Evolutionary conservation across 2,888 invertebrate species (phyloP).

Genomic region (Andrena flavipes): DNA sequence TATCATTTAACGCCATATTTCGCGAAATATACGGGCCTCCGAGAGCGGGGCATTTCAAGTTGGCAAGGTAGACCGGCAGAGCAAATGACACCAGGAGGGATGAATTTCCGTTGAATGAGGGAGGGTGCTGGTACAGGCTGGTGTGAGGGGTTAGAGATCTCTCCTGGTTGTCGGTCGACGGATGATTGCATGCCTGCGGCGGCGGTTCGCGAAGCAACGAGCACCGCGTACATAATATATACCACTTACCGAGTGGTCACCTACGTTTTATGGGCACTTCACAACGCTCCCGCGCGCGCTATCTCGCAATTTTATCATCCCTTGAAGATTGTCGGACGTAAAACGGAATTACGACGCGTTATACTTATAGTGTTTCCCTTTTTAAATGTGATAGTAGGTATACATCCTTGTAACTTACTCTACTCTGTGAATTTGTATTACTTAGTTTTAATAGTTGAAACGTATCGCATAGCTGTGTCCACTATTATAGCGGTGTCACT

Average conservation of each 20-base stretch:
- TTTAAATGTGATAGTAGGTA: no score
- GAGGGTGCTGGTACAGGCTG: constrained; percentile 58
- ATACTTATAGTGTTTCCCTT: background rate
- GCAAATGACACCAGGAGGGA: constrained; percentile 57
- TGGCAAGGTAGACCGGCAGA: constrained; percentile 53
- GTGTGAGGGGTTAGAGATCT: constrained; percentile 71
- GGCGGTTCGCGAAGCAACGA: constrained; percentile 68
- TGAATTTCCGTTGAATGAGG: constrained; percentile 58
- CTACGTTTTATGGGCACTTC: constrained; percentile 67
- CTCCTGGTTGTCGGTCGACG: constrained; percentile 73
- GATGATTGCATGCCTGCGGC: constrained; percentile 79
- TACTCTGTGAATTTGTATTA: no score
- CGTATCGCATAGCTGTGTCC: no score
- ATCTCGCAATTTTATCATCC: background rate
- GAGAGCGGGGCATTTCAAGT: constrained; percentile 57
- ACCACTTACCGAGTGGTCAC: constrained; percentile 68
- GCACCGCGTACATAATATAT: constrained; percentile 71
- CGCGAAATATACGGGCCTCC: constrained; percentile 66
- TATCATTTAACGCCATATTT: constrained; percentile 80
- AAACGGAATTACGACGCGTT: background rate
- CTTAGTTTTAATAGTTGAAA: no score
- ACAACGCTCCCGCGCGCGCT: constrained; percentile 51
- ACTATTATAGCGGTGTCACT: no score
- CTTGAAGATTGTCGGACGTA: background rate
- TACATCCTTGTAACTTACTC: no score